Percentiles rank a stretch among this genome's conserved stretches.
phyloP scores from a whole-genome alignment of 2,888 invertebrate species.

The Napeogenes inachia region DNA sequence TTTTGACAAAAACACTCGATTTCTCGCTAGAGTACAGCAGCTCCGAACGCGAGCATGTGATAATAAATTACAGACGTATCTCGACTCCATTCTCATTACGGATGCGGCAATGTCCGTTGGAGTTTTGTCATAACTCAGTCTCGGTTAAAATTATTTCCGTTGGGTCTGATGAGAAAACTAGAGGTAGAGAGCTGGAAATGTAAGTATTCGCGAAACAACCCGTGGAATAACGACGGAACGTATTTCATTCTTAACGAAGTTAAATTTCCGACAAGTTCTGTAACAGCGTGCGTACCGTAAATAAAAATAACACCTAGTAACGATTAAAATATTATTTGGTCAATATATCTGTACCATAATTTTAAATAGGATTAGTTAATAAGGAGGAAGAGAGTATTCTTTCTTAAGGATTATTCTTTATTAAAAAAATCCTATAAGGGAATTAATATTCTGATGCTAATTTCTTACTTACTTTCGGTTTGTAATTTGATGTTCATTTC shows the following conservation, averaged over 20 bases:
- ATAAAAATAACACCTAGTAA: constrained; percentile 66
- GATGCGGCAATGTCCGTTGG: constrained; percentile 75
- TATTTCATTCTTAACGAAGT: constrained; percentile 78
- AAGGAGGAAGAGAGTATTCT: too few species aligned
- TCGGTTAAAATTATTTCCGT: constrained; percentile 77
- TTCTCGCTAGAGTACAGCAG: constrained; percentile 39
- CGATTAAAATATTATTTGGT: constrained; percentile 22
- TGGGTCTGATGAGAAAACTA: constrained; percentile 76
- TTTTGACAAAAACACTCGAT: constrained; percentile 56
- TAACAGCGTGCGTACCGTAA: constrained; percentile 73
- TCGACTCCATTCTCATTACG: constrained; percentile 75
- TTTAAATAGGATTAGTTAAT: too few species aligned
- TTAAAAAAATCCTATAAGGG: too few species aligned
- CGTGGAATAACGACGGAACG: constrained; percentile 73
- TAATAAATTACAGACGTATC: constrained; percentile 73
- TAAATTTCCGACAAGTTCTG: constrained; percentile 73
- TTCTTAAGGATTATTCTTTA: too few species aligned
- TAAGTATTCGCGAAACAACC: constrained; percentile 75
- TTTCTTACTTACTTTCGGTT: too few species aligned
- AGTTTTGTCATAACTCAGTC: constrained; percentile 78
- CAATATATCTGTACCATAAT: too few species aligned
- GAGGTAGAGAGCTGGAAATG: constrained; percentile 72
- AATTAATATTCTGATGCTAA: too few species aligned
- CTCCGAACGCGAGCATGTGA: constrained; percentile 57
- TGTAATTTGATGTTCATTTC: too few species aligned